Conservation (phyloP, 2,797 vertebrate genomes). For the Anguilla pacifica region DNA sequence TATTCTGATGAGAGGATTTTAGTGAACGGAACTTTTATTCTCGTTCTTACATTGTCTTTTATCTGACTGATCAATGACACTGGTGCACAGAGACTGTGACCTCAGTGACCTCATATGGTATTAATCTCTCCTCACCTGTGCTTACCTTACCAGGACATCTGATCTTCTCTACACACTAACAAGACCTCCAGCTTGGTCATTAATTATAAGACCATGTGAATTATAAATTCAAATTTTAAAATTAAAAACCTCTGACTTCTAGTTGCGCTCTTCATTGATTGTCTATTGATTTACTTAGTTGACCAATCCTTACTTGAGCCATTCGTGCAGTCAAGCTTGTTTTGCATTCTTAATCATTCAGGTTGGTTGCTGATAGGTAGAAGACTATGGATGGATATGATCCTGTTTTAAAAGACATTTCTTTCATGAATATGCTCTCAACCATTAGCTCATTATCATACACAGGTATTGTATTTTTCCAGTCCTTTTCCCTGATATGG, state of each 20-base stretch:
- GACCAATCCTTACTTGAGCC: neutral
- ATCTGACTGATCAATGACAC: constrained; percentile 1
- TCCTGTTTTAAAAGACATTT: neutral
- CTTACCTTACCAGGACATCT: constrained; percentile 25
- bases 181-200: neutral
- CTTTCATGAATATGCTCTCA: neutral
- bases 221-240: too few species aligned
- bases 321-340: neutral
- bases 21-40: neutral
- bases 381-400: neutral
- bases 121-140: constrained; percentile 22
- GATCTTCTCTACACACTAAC: neutral
- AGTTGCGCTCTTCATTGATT: neutral
- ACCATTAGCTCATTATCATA: neutral
- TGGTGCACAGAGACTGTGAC: neutral
- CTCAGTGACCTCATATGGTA: neutral
- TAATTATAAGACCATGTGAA: neutral
- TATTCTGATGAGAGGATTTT: neutral
- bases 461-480: neutral
- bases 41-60: neutral
- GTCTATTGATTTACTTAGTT: neutral
- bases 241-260: neutral
- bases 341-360: neutral
- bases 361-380: neutral
- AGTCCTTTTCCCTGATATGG: neutral